Percentiles rank a stretch among this genome's conserved stretches.
phyloP scores from a whole-genome alignment of 2,888 invertebrate genomes.

The Leptarthrus brevirostris region DNA sequence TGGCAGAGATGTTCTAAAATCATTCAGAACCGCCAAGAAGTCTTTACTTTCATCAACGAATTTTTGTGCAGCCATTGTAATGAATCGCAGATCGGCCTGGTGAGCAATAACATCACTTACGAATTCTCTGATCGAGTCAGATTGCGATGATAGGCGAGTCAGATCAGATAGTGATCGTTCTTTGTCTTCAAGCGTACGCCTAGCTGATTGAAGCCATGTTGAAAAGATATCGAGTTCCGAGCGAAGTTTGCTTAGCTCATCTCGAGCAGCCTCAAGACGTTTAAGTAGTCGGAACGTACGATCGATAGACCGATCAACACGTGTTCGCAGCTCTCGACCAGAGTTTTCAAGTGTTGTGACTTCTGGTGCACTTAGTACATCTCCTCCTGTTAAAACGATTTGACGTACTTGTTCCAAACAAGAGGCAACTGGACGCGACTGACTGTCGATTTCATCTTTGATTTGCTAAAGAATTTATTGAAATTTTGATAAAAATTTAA shows the following conservation, averaged over 20 bases:
- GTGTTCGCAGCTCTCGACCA: conserved; percentile 83
- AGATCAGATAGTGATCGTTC: conserved; percentile 84
- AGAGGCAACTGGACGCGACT: conserved; percentile 84
- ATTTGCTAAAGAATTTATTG: conserved; percentile 74
- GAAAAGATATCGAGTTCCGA: conserved; percentile 85
- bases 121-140: conserved; percentile 87
- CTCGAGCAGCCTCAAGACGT: conserved; percentile 81
- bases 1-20: conserved; percentile 86
- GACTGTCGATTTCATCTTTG: conserved; percentile 89
- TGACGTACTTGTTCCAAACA: conserved; percentile 92
- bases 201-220: conserved; percentile 85
- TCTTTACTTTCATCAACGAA: conserved; percentile 96
- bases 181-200: conserved; percentile 84
- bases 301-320: conserved; percentile 85
- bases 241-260: conserved; percentile 88
- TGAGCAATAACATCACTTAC: conserved; percentile 94
- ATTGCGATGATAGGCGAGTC: conserved; percentile 76
- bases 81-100: conserved; percentile 94
- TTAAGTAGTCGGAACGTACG: conserved; percentile 83
- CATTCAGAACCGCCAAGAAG: conserved; percentile 84
- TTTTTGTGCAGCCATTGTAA: conserved; percentile 96
- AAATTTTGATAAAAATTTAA: background rate
- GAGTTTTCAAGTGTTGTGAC: conserved; percentile 88
- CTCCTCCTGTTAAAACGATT: conserved; percentile 88
- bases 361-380: conserved; percentile 92